Base-by-base conservation (phyloP, 2,888 invertebrate species). In the Synanthedon formicaeformis region DNA sequence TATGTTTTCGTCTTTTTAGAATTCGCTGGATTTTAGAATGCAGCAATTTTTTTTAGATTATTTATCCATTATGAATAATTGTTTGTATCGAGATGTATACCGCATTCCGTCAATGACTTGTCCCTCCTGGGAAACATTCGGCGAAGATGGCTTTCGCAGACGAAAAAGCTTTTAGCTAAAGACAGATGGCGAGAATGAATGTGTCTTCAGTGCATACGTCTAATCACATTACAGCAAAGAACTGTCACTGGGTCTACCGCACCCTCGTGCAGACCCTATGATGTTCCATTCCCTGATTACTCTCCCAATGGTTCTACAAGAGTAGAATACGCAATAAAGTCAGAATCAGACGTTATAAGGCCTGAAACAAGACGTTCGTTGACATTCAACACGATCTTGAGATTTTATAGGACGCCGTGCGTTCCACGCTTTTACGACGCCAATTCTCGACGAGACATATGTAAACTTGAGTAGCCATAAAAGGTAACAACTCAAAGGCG, bases 141-240 rank as follows among this genome's bases (percentile, higher is more conserved):
- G 58, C 61, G 60, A 62, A 64, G 60, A 62, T 57, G 60, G 54
- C 56, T 60, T 56, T 55, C 58, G 56, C 54, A 53, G 45, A 3
- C n/a, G 50, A 53, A 52, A 54, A 57, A 57, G 60, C 62, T 64
- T 63, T 64, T 60, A 63, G 59, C 56, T 50, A 48, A 54, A 52
- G 53, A 50, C 56, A 51, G 55, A 57, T 53, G 55, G 34, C 34
- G 55, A 52, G 50, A 56, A 58, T 60, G 59, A 60, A 57, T 58
- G 58, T 59, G 58, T 10, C 34, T 34, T 34, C 34, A 34, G 34
- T 34, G 34, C 34, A 34, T 34, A 34, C 34, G 34, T 10, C 5
- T 34, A 34, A 34, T 34, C 34, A 34, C 34, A 34, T 34, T 34
- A 34, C 10, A 23, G 34, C 34, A 34, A 34, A 34, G 1, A 6